Base-by-base conservation (phyloP, 1,140 invertebrate species). In the Ceratosolen fusciceps region DNA sequence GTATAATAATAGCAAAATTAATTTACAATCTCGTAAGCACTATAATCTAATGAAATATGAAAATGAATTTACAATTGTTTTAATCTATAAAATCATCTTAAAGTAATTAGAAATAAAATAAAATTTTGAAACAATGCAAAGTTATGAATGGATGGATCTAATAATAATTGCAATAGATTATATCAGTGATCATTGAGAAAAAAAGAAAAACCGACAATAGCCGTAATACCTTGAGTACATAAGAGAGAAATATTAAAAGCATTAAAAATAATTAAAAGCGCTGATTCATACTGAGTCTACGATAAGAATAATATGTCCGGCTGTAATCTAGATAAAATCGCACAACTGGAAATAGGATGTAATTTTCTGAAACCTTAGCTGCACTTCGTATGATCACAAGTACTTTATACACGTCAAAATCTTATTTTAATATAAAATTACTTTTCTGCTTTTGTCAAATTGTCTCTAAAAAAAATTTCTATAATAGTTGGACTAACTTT, bases 201-300 rank as follows among this genome's bases (percentile, higher is more conserved):
- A 0, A 43, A 29, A 49, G n/a, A 26, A 47, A 24, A 73, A 21
- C n/a, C 26, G 39, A 8, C n/a, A 71, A 34, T 52, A 54, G 56
- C 29, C 70, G 29, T 60, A 65, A 24, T 72, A n/a, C n/a, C n/a
- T n/a, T n/a, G n/a, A 65, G n/a, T 49, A 72, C 16, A 52, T 67
- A 2, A 58, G 26, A 58, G 37, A 37, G 24, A 39, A 29, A 39
- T 29, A 77, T 77, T 34, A 39, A 29, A 39, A 74, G 29, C 58
- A 79, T 79, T 74, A 29, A 68, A 67, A 74, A 79, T 79, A 73
- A 79, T 79, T 67, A 52, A 78, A 73, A 74, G 19, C 70, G 60
- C 47, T 74, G 70, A 79, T 74, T 74, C 71, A 60, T 74, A 74
- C 43, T 3, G 68, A 37, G 29, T 49, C 37, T 70, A n/a, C 29